phyloP scores from a whole-genome alignment of 2,888 invertebrate genomes.

The Habrosyne pyritoides region DNA sequence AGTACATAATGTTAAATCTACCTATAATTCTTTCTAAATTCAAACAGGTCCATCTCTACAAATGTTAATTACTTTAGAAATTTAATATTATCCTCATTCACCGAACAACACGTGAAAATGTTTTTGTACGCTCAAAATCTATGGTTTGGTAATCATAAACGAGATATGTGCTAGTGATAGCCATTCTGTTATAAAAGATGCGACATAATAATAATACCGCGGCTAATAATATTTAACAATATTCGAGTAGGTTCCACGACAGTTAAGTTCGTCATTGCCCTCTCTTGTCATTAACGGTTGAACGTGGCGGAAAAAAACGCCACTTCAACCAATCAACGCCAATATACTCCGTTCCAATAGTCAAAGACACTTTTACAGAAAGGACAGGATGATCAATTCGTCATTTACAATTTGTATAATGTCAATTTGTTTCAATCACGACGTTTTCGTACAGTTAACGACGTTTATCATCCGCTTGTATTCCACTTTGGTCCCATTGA shows the following conservation, averaged over 20 bases:
- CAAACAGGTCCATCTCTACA: too few relatives aligned
- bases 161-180: neutral
- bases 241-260: constrained; percentile 26
- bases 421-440: constrained; percentile 74
- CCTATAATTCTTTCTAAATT: too few relatives aligned
- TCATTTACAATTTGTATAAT: constrained; percentile 80
- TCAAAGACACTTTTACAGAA: constrained; percentile 51
- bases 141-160: too few relatives aligned
- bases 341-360: constrained; percentile 54
- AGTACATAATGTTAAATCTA: too few relatives aligned
- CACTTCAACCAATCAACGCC: constrained; percentile 59
- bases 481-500: neutral
- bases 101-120: too few relatives aligned
- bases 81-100: too few relatives aligned
- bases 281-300: constrained; percentile 30
- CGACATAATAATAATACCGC: neutral
- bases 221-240: too few relatives aligned
- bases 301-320: constrained; percentile 33
- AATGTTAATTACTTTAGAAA: too few relatives aligned
- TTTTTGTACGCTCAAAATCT: too few relatives aligned
- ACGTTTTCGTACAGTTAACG: constrained; percentile 9
- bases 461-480: neutral
- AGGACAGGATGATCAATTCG: constrained; percentile 72
- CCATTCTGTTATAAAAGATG: neutral
- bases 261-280: constrained; percentile 41